These are phyloP conservation scores for Zaprionus gabonicus DNA, from an alignment of 1,140 invertebrate species.

Conservation along the genomic window DNA sequence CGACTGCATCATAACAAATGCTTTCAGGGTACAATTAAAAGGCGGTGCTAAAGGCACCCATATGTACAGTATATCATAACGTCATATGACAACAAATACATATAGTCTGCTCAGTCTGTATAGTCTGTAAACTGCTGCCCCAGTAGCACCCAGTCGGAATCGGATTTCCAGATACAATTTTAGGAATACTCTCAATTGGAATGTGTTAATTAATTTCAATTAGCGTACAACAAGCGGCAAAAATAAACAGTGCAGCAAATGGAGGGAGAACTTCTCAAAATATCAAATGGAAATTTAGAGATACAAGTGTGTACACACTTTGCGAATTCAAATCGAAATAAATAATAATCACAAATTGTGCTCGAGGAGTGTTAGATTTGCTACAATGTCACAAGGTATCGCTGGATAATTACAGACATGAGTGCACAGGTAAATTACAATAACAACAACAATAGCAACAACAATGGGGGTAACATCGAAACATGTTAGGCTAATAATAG, in stretches of 20 bases:
- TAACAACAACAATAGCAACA: slow-evolving; percentile 35
- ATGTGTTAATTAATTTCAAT: slow-evolving; percentile 80
- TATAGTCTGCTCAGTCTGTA: not conserved
- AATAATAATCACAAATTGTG: slow-evolving; percentile 44
- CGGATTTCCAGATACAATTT: slow-evolving; percentile 35
- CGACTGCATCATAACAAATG: slow-evolving; percentile 47
- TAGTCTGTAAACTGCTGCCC: not conserved
- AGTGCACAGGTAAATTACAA: slow-evolving; percentile 75
- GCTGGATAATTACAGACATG: slow-evolving; percentile 77
- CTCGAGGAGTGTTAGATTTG: slow-evolving; percentile 53
- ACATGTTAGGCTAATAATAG: slow-evolving; percentile 61
- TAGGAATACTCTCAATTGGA: slow-evolving; percentile 33
- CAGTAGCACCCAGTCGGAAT: slow-evolving; percentile 22
- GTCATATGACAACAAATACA: slow-evolving; percentile 67
- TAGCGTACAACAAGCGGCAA: slow-evolving; percentile 62
- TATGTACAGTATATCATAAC: slow-evolving; percentile 13
- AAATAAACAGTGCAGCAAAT: slow-evolving; percentile 21
- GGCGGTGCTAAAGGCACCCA: slow-evolving; percentile 34
- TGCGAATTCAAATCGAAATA: slow-evolving; percentile 16
- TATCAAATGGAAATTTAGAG: slow-evolving; percentile 35
- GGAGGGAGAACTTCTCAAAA: slow-evolving; percentile 1
- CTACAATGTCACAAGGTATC: slow-evolving; percentile 69
- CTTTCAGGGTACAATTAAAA: slow-evolving; percentile 57
- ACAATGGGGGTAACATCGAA: slow-evolving; percentile 19
- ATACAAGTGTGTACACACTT: slow-evolving; percentile 8